Conservation (phyloP, 2,797 vertebrate species). For the Labroides dimidiatus region DNA sequence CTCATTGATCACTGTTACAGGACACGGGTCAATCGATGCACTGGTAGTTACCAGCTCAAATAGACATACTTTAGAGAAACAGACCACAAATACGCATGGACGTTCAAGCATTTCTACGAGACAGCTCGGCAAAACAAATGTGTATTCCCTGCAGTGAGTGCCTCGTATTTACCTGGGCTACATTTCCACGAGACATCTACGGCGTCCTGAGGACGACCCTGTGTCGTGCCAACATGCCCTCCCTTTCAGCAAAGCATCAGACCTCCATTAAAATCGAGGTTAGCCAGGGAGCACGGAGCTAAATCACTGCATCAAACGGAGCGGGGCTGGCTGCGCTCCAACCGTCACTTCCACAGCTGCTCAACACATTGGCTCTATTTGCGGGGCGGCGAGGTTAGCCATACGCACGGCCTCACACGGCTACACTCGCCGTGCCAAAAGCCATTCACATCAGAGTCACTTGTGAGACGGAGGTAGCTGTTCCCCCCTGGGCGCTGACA, state of each 20-base stretch:
- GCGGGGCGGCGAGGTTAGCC: constrained; percentile 56
- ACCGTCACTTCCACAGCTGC: constrained; percentile 71
- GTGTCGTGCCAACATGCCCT: constrained; percentile 35
- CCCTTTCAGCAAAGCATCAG: constrained; percentile 31
- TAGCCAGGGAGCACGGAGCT: constrained; percentile 62
- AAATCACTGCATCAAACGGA: constrained; percentile 71
- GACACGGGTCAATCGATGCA: constrained; percentile 34
- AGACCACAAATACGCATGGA: not conserved
- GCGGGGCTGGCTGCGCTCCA: constrained; percentile 55
- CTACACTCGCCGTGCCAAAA: constrained; percentile 54
- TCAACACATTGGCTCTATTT: constrained; percentile 71
- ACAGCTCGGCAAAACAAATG: not conserved
- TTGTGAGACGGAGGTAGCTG: constrained; percentile 51
- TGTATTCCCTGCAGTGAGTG: constrained; percentile 1
- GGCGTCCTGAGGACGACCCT: constrained; percentile 17
- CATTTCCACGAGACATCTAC: constrained; percentile 18
- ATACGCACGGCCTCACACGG: constrained; percentile 47
- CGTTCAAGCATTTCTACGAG: not conserved
- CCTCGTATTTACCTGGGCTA: not conserved
- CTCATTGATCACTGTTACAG: constrained; percentile 69
- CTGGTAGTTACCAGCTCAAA: not conserved
- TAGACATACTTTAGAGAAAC: not conserved
- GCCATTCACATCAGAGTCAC: constrained; percentile 56
- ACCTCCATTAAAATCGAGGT: constrained; percentile 48
- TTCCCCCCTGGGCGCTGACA: constrained; percentile 26